Conservation (phyloP, 2,888 invertebrate species). For the Drosophila mimetica region DNA sequence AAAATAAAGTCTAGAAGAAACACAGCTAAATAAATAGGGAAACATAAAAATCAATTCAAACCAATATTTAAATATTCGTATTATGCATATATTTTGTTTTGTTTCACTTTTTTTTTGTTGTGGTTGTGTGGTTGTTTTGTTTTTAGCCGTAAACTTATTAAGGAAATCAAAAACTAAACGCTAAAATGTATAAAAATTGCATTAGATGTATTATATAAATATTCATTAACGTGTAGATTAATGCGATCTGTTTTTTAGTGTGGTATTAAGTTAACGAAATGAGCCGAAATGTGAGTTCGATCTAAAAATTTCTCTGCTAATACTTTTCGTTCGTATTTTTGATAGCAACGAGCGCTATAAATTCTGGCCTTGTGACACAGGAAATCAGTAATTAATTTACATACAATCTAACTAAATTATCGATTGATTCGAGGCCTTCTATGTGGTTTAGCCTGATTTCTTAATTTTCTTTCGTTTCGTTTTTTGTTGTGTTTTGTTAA, state of each 20-base stretch:
- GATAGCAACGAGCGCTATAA: slow-evolving; percentile 40
- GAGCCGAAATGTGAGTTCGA: slow-evolving; percentile 36
- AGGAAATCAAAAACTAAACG: slow-evolving; percentile 69
- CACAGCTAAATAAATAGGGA: slow-evolving; percentile 46
- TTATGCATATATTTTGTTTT: slow-evolving; percentile 60
- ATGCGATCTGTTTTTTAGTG: slow-evolving; percentile 26
- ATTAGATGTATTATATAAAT: slow-evolving; percentile 50
- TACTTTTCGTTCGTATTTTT: slow-evolving; percentile 57
- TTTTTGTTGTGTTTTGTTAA: slow-evolving; percentile 28
- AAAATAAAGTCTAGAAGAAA: slow-evolving; percentile 39
- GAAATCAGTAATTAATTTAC: slow-evolving; percentile 34
- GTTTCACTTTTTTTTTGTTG: slow-evolving; percentile 28
- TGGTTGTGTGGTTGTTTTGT: slow-evolving; percentile 47
- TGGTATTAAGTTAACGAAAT: slow-evolving; percentile 36
- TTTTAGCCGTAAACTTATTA: slow-evolving; percentile 66
- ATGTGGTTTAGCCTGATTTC: slow-evolving; percentile 33
- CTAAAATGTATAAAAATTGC: slow-evolving; percentile 53
- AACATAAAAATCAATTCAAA: slow-evolving; percentile 62
- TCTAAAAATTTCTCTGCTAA: slow-evolving; percentile 58
- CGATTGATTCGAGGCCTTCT: slow-evolving; percentile 42
- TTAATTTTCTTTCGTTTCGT: slow-evolving; percentile 2
- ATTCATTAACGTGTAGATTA: slow-evolving; percentile 41
- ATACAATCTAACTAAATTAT: slow-evolving; percentile 34
- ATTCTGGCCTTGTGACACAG: slow-evolving; percentile 39
- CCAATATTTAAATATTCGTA: slow-evolving; percentile 65